Conservation (phyloP, 2,888 invertebrate species). For the Caenorhabditis angaria region DNA sequence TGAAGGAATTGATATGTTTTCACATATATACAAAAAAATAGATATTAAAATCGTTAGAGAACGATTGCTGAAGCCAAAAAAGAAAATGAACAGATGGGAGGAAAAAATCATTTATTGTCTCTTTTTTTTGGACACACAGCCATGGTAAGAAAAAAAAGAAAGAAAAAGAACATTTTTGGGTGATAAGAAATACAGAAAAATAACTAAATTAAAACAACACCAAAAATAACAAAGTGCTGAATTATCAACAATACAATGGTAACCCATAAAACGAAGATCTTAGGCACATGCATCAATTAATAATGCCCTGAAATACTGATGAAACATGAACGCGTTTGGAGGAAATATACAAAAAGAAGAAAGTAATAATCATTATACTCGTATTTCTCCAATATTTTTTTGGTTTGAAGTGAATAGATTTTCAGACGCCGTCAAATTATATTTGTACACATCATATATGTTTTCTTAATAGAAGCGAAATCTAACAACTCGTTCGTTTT, state of each 20-base stretch:
- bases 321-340: no score
- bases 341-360: background rate
- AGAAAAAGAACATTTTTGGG: background rate
- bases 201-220: background rate
- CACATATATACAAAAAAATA: background rate
- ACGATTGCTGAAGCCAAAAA: background rate
- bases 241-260: no score
- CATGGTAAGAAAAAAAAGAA: background rate
- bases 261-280: background rate
- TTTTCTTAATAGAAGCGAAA: background rate
- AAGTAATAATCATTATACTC: no score
- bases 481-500: conserved; percentile 9
- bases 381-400: background rate
- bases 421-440: background rate
- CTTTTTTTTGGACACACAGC: background rate
- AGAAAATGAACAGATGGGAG: conserved; percentile 3
- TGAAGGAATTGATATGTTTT: background rate
- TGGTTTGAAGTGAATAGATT: background rate
- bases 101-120: background rate
- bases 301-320: background rate
- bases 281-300: background rate
- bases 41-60: background rate
- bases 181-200: background rate
- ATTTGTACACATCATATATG: background rate
- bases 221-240: background rate